Base-by-base conservation (phyloP, 1,140 invertebrate species). In the Cepaea nemoralis region DNA sequence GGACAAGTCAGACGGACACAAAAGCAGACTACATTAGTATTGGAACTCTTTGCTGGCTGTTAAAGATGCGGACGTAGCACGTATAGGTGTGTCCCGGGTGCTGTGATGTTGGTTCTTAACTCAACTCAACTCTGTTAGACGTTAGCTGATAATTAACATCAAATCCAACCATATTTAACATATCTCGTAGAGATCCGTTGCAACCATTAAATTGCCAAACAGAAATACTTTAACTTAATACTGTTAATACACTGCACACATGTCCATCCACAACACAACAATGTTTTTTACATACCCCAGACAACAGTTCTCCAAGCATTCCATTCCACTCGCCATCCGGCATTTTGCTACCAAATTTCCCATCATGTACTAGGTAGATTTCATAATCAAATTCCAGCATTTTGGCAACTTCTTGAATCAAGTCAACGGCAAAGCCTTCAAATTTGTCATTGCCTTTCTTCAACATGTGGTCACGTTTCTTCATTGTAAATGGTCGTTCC, bases 221-320 rank as follows among this genome's bases (percentile, higher is more conserved):
- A 74, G 10, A 55, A 55, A 16, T 55, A n/a, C 16, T n/a, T 55
- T n/a, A n/a, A n/a, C n/a, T 33, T 0, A 14, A 50, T 35, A 87
- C 93, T 94, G n/a, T n/a, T n/a, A n/a, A n/a, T n/a, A n/a, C n/a
- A n/a, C n/a, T n/a, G n/a, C n/a, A n/a, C n/a, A n/a, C 93, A 97
- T 97, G 94, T 96, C 95, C 88, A 96, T 93, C 31, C 99, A 94
- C 81, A 99, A 93, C 92, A 99, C 97, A 50, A 97, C 97, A 69
- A 99, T 95, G 42, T 45, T 19, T 45, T 10, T 94, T 35, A 88
- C 93, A 94, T 93, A 97, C 97, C 94, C 96, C 95, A 88, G 96
- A 93, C 27, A 99, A 94, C 80, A 99, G 93, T 92, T 99, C 97
- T 50, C 98, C 97, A 70, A 99, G 95, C 95, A 99, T 97, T 59